Evolutionary conservation across 2,888 invertebrate genomes (phyloP).

Genomic region (Brenthis daphne): DNA sequence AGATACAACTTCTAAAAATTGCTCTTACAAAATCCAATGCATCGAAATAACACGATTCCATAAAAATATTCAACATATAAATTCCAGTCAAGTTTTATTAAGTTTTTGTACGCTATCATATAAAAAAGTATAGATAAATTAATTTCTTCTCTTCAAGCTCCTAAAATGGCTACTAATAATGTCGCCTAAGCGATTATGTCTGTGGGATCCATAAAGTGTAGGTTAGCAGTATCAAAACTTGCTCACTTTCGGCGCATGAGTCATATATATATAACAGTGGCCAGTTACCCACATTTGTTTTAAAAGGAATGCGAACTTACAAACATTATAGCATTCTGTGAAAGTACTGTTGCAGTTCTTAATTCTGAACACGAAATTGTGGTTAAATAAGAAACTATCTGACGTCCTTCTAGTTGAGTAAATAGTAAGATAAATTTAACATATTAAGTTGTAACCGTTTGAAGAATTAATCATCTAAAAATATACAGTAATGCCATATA

Average conservation of each 20-base stretch:
- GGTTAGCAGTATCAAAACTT: constrained; percentile 27
- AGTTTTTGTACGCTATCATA: too few relatives aligned
- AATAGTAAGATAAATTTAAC: constrained; percentile 22
- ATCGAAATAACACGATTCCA: too few relatives aligned
- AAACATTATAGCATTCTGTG: constrained; percentile 37
- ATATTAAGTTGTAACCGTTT: constrained; percentile 25
- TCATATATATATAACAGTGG: constrained; percentile 29
- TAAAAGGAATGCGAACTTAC: constrained; percentile 28
- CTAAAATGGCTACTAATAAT: neutral
- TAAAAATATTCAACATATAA: too few relatives aligned
- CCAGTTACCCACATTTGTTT: constrained; percentile 36
- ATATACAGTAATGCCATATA: constrained; percentile 11
- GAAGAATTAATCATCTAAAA: constrained; percentile 21
- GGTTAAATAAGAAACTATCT: constrained; percentile 41
- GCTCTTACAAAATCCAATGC: too few relatives aligned
- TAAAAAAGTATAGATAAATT: neutral
- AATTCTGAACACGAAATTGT: constrained; percentile 39
- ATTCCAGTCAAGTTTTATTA: too few relatives aligned
- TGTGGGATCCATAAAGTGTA: neutral
- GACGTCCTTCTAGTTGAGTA: constrained; percentile 35
- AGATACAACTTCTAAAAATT: too few relatives aligned
- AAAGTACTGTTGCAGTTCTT: constrained; percentile 39
- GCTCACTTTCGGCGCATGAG: constrained; percentile 23
- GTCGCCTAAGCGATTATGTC: neutral
- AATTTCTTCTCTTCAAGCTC: neutral